Conservation (phyloP, 2,797 vertebrate species). For the Pristis pectinata region DNA sequence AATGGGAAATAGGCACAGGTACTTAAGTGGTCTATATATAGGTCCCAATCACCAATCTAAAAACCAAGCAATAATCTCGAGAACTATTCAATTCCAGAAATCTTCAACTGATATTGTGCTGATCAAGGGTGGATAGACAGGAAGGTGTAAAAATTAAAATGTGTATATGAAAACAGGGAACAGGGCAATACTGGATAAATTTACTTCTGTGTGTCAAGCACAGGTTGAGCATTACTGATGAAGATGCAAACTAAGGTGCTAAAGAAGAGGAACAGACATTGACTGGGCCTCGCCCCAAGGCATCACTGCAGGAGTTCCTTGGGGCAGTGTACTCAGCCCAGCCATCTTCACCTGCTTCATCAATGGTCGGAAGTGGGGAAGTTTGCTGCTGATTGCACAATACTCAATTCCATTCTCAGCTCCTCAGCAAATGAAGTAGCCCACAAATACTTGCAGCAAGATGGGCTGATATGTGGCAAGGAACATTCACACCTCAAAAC, state of each 20-base stretch:
- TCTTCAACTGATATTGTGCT: neutral
- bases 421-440: no score
- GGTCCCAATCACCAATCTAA: neutral
- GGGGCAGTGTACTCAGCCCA: no score
- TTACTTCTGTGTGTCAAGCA: neutral
- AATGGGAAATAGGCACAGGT: neutral
- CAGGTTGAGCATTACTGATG: neutral
- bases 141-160: neutral
- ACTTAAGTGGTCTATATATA: neutral
- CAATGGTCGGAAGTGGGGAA: no score
- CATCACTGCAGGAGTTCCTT: no score
- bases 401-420: no score
- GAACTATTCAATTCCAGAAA: neutral
- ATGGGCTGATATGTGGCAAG: no score
- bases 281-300: neutral
- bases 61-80: neutral
- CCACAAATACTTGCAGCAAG: no score
- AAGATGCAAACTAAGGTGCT: neutral
- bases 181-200: neutral
- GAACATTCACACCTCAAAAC: no score
- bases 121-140: neutral
- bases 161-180: neutral
- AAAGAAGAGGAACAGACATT: neutral
- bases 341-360: no score
- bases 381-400: no score